Base-by-base conservation (phyloP, 2,113 vertebrate genomes). In the Chionis minor region DNA sequence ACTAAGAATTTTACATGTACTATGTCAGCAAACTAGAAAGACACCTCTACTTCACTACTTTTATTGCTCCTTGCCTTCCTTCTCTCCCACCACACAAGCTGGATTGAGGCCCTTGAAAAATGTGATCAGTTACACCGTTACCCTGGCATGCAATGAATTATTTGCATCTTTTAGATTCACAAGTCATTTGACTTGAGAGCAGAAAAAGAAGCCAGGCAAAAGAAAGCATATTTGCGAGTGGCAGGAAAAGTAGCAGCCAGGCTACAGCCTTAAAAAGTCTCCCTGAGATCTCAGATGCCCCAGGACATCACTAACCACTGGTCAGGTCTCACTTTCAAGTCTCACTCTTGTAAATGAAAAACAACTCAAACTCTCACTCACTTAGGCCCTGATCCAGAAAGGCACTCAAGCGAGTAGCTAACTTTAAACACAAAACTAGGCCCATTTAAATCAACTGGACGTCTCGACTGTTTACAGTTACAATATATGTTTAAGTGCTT, bases 361-460 rank as follows among this genome's bases (percentile, higher is more conserved):
- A 19, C n/a, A 89, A 73, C 10, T 21, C 58, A 14, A 8, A 28
- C 89, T 47, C 49, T 92, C 81, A 24, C 32, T 65, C 63, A 19
- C 67, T 96, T 23, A 11, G 73, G 73, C 88, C 22, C 71, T 2
- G 27, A 91, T 97, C 86, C 56, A 96, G 90, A 55, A 28, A 86
- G 89, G 90, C 81, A 69, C 94, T 78, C 78, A 92, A 81, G 35
- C 14, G 7, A 92, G 91, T 82, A 86, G 63, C 94, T 55, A 73
- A 89, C 52, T 32, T 61, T 94, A 93, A 97, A 96, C 93, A 96
- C 85, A 73, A n/a, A 88, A 45, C 83, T 16, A 90, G 88, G 78
- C 92, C 87, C 44, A 81, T 52, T 95, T 92, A 94, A 90, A 96
- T 95, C 87, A 85, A 35, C 93, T 71, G 96, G 88, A 96, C 15